A percentile compares a stretch with the other conserved stretches of the same genome.
Evolutionary conservation across 2,113 vertebrate genomes (phyloP).

Genomic region (Vireo altiloquus): DNA sequence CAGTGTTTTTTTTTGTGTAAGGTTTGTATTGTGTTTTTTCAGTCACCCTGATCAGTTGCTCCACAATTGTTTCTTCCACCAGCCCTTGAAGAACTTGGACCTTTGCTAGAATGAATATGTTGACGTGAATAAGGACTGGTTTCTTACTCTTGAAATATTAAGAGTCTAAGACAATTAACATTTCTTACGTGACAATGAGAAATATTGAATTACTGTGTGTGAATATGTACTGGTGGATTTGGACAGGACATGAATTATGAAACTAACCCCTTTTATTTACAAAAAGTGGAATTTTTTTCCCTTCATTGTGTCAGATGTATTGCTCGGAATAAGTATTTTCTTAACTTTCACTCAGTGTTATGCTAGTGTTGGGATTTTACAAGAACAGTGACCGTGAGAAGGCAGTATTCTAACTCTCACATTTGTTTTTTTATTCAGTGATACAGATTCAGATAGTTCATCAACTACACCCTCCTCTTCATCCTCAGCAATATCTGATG

Average conservation of each 20-base stretch:
- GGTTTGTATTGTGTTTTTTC: neutral
- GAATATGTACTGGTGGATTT: neutral
- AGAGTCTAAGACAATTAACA: neutral
- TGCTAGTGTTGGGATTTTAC: neutral
- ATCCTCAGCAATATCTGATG: slow-evolving; percentile 57
- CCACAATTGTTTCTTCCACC: neutral
- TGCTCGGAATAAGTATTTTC: neutral
- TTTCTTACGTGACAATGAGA: neutral
- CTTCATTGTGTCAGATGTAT: neutral
- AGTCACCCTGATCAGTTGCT: neutral
- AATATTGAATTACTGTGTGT: neutral
- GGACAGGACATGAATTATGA: neutral
- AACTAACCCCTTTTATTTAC: neutral
- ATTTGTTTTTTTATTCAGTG: slow-evolving; percentile 54
- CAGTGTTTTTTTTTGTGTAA: neutral
- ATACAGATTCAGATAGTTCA: slow-evolving; percentile 72
- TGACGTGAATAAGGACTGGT: neutral
- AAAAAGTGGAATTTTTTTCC: neutral
- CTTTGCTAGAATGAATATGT: neutral
- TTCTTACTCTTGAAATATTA: neutral
- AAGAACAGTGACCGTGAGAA: neutral
- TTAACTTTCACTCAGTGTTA: neutral
- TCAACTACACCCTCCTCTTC: slow-evolving; percentile 30
- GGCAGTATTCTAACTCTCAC: neutral
- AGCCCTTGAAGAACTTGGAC: neutral